Conservation (phyloP, 2,888 invertebrate genomes). For the Tipula helvola region DNA sequence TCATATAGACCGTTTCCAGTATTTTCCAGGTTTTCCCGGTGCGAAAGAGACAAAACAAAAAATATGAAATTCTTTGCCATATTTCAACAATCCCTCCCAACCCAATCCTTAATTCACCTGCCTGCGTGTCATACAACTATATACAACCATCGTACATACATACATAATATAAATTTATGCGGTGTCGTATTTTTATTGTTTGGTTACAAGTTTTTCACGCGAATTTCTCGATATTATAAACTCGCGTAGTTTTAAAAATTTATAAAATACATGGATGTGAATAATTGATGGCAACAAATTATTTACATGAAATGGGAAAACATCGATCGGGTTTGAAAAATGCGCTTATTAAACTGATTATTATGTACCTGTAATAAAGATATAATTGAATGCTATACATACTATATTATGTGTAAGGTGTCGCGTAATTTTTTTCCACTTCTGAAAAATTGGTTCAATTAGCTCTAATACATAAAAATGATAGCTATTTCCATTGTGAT, state of each 20-base stretch:
- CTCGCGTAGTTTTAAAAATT: too few relatives aligned
- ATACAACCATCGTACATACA: neutral
- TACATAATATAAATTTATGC: too few relatives aligned
- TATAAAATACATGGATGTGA: neutral
- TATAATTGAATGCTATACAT: too few relatives aligned
- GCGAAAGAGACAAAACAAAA: neutral
- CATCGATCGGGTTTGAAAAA: neutral
- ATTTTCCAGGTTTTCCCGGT: neutral
- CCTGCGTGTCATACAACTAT: neutral
- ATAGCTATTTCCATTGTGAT: too few relatives aligned
- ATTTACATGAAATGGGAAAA: neutral
- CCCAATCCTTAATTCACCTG: neutral
- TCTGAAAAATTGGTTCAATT: too few relatives aligned
- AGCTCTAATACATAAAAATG: too few relatives aligned
- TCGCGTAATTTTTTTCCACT: too few relatives aligned
- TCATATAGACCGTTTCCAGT: neutral
- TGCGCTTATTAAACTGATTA: neutral
- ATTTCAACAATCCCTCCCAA: neutral
- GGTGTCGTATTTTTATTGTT: neutral
- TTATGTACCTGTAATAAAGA: too few relatives aligned
- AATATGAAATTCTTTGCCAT: neutral
- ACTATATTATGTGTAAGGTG: too few relatives aligned
- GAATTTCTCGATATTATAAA: neutral
- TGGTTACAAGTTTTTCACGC: neutral
- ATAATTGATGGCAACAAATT: neutral